Evolutionary conservation across 2,888 invertebrate genomes (phyloP).

Genomic region (Lacanobia oleracea): DNA sequence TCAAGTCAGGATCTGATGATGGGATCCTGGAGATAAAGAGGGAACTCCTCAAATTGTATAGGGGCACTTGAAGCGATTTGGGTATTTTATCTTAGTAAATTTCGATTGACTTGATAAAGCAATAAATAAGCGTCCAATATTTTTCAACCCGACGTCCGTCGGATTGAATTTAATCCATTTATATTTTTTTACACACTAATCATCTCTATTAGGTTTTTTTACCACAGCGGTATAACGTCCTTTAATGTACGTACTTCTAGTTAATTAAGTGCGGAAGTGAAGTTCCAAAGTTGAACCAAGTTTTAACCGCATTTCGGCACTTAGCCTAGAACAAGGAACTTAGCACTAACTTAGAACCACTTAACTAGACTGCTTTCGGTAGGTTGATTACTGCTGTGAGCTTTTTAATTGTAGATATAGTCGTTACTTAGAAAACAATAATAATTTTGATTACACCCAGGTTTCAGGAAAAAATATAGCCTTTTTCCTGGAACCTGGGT

Average conservation of each 20-base stretch:
- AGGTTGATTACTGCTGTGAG: slow-evolving; percentile 11
- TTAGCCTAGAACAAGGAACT: slow-evolving; percentile 41
- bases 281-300: slow-evolving; percentile 28
- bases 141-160: too few species aligned
- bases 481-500: too few species aligned
- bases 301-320: slow-evolving; percentile 46
- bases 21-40: too few species aligned
- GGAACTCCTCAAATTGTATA: too few species aligned
- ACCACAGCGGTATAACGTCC: neutral
- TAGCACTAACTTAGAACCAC: slow-evolving; percentile 38
- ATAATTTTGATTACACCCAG: neutral
- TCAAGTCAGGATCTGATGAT: too few species aligned
- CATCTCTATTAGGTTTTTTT: neutral
- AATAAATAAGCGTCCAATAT: too few species aligned
- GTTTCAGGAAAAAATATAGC: too few species aligned
- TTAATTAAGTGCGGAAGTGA: slow-evolving; percentile 5
- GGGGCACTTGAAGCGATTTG: too few species aligned
- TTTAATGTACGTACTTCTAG: neutral
- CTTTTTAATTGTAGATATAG: neutral
- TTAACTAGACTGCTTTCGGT: slow-evolving; percentile 29
- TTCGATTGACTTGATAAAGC: too few species aligned
- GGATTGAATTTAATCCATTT: too few species aligned
- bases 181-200: neutral
- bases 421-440: neutral
- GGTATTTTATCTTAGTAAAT: too few species aligned